Evolutionary conservation across 1,140 invertebrate species (phyloP).

Genomic region (Stratiolaelaps scimitus): DNA sequence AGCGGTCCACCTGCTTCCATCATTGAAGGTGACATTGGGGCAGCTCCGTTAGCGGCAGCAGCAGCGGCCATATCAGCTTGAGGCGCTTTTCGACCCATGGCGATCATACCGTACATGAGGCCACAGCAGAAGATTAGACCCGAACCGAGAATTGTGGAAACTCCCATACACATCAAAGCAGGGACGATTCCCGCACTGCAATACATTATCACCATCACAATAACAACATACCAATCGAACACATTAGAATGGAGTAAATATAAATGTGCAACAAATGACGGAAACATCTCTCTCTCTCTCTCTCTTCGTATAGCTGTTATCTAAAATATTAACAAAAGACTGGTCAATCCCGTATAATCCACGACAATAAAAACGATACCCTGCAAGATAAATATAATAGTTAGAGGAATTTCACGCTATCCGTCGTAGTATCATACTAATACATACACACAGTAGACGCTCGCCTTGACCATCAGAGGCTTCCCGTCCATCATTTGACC

Average conservation of each 20-base stretch:
- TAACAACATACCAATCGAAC: too few species aligned
- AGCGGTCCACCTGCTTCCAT: not conserved
- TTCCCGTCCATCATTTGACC: slow-evolving; percentile 23
- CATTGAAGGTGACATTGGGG: not conserved
- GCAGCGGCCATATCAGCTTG: slow-evolving; percentile 22
- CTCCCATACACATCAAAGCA: slow-evolving; percentile 16
- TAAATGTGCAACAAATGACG: too few species aligned
- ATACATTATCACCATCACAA: not conserved
- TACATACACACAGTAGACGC: slow-evolving; percentile 23
- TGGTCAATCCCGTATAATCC: too few species aligned
- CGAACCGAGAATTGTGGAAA: slow-evolving; percentile 15
- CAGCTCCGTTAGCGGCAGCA: slow-evolving; percentile 2
- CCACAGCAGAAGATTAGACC: slow-evolving; percentile 26
- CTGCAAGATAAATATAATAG: too few species aligned
- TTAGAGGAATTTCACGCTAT: too few species aligned
- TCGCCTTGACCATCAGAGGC: not conserved
- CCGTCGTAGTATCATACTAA: too few species aligned
- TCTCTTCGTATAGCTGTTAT: too few species aligned
- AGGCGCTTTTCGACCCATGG: slow-evolving; percentile 21
- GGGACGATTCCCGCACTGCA: slow-evolving; percentile 7
- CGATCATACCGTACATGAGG: slow-evolving; percentile 14
- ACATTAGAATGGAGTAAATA: too few species aligned
- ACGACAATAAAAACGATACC: too few species aligned
- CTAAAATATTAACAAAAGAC: too few species aligned
- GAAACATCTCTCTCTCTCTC: too few species aligned